Percentiles rank a stretch among this genome's conserved stretches.
Conservation (phyloP, 2,888 invertebrate genomes). For the Caenorhabditis parvicauda region DNA sequence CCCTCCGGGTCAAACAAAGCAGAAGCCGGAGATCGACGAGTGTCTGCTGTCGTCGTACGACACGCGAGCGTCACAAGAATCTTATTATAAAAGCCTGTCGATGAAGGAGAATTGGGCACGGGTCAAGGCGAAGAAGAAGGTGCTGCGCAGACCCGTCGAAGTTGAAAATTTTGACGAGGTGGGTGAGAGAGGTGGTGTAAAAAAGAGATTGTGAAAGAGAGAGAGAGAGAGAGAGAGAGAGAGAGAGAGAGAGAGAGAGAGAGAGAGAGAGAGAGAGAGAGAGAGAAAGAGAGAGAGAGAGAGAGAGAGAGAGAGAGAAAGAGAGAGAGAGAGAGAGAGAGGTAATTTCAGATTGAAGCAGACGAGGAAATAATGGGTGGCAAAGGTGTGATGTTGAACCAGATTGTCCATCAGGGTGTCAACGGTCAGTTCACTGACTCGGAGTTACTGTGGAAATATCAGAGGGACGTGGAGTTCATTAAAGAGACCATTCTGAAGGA, state of each 20-base stretch:
- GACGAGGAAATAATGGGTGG: constrained; percentile 29
- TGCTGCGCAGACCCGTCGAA: constrained; percentile 22
- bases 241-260: too few species aligned
- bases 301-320: too few species aligned
- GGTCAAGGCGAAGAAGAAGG: constrained; percentile 25
- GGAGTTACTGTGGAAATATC: constrained; percentile 23
- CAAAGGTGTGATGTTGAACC: constrained; percentile 22
- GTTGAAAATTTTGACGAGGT: constrained; percentile 21
- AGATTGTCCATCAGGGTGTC: constrained; percentile 18
- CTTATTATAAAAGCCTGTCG: not conserved
- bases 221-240: too few species aligned
- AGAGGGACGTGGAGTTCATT: constrained; percentile 21
- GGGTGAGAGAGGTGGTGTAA: too few species aligned
- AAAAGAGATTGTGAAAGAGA: too few species aligned
- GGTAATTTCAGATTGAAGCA: too few species aligned
- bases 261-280: too few species aligned
- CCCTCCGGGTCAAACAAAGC: constrained; percentile 10
- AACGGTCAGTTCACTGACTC: constrained; percentile 23
- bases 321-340: too few species aligned
- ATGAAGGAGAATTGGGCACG: constrained; percentile 26
- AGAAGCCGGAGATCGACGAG: constrained; percentile 8
- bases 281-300: too few species aligned
- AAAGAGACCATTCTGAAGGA: constrained; percentile 15
- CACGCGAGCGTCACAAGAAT: constrained; percentile 17
- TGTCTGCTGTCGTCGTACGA: constrained; percentile 16